phyloP scores from a whole-genome alignment of 2,888 invertebrate species.

The Tyria jacobaeae region DNA sequence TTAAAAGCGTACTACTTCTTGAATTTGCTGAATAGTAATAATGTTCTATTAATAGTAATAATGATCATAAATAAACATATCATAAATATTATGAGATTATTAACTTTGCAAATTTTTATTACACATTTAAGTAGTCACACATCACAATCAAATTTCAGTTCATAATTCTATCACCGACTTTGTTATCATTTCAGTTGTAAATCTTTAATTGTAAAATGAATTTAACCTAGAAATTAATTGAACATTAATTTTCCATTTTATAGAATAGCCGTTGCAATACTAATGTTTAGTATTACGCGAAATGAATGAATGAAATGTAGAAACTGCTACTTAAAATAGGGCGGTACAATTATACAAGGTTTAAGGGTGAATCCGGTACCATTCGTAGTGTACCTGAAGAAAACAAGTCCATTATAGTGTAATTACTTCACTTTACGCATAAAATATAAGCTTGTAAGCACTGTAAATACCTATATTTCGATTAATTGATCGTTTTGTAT shows the following conservation, averaged over 20 bases:
- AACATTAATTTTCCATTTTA: slow-evolving; percentile 56
- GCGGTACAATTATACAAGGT: slow-evolving; percentile 51
- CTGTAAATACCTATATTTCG: slow-evolving; percentile 29
- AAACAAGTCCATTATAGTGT: slow-evolving; percentile 62
- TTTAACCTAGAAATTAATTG: slow-evolving; percentile 55
- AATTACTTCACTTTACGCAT: slow-evolving; percentile 51
- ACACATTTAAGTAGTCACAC: slow-evolving; percentile 35
- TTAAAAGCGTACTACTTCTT: slow-evolving; percentile 23
- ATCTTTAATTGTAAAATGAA: slow-evolving; percentile 62
- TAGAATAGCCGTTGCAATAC: slow-evolving; percentile 50
- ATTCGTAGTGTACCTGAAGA: slow-evolving; percentile 50
- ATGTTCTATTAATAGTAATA: slow-evolving; percentile 19
- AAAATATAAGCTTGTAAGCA: slow-evolving; percentile 34
- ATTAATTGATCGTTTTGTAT: slow-evolving; percentile 46
- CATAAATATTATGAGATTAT: slow-evolving; percentile 35
- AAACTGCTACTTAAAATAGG: slow-evolving; percentile 52
- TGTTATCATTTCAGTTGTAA: slow-evolving; percentile 17
- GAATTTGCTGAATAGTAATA: slow-evolving; percentile 24
- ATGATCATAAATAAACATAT: slow-evolving; percentile 28
- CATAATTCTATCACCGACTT: neutral
- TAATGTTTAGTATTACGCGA: slow-evolving; percentile 30
- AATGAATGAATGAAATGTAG: too few species aligned
- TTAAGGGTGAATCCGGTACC: slow-evolving; percentile 49
- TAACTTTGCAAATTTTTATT: slow-evolving; percentile 40
- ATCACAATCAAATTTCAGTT: slow-evolving; percentile 2